Percentiles rank a stretch among this genome's conserved stretches.
These are phyloP conservation scores for Leptinotarsa peninsularis DNA, from an alignment of 2,888 invertebrate species.

Conservation along the genomic window DNA sequence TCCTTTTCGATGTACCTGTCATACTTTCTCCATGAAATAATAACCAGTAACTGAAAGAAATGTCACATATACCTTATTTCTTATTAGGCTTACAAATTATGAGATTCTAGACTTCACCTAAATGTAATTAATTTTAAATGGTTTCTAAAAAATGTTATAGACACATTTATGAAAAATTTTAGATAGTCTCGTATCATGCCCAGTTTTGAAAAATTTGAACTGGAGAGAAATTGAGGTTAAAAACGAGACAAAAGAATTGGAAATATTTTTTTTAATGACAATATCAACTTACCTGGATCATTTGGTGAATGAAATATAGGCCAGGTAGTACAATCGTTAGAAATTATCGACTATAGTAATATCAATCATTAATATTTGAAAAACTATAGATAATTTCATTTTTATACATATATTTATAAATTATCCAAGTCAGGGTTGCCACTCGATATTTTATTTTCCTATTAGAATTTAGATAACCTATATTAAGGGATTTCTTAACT, in stretches of 20 bases:
- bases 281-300: constrained; percentile 44
- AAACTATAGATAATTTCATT: not conserved
- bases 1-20: constrained; percentile 66
- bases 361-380: constrained; percentile 4
- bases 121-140: constrained; percentile 49
- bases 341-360: constrained; percentile 20
- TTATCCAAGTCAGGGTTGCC: not conserved
- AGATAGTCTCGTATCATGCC: constrained; percentile 54
- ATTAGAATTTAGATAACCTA: too few species aligned
- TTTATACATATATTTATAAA: not conserved
- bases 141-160: constrained; percentile 49
- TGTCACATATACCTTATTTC: constrained; percentile 20
- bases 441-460: too few species aligned
- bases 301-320: constrained; percentile 11
- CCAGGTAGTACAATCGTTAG: constrained; percentile 2
- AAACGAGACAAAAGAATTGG: constrained; percentile 43
- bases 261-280: not conserved
- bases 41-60: constrained; percentile 49
- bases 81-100: not conserved
- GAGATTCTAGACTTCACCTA: constrained; percentile 42
- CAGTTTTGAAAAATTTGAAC: constrained; percentile 47
- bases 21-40: constrained; percentile 56
- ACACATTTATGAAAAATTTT: constrained; percentile 55
- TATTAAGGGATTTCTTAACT: too few species aligned
- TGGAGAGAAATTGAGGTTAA: constrained; percentile 46